Conservation (phyloP, 2,113 vertebrate genomes). For the Saiga tatarica region DNA sequence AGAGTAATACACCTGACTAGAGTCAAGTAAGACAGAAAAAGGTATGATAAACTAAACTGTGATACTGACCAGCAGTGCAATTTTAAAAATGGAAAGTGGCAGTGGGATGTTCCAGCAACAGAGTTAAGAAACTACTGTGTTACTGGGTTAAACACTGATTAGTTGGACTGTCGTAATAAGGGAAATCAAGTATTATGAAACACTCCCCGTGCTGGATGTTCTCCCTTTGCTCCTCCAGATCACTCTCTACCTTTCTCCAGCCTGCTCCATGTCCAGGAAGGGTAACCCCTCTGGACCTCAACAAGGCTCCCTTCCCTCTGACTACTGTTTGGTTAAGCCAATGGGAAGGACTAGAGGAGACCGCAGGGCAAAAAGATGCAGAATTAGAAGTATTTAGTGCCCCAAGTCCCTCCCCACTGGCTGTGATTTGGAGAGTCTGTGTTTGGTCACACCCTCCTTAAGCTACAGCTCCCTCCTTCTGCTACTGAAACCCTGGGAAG, state of each 20-base stretch:
- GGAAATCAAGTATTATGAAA: neutral
- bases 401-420: neutral
- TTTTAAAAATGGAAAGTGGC: neutral
- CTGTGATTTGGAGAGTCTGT: neutral
- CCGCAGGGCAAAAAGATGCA: neutral
- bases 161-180: neutral
- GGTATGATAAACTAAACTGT: neutral
- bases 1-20: neutral
- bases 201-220: neutral
- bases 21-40: neutral
- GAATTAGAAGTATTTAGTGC: neutral
- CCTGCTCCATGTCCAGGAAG: neutral
- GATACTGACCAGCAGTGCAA: neutral
- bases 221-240: neutral
- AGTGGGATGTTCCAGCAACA: neutral
- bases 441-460: neutral
- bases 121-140: neutral
- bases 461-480: neutral
- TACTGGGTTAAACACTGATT: neutral
- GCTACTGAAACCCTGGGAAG: neutral
- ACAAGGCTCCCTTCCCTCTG: neutral
- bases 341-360: neutral
- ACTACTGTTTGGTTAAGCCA: neutral
- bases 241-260: neutral
- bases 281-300: neutral